Conservation (phyloP, 2,113 vertebrate genomes). For the Pristiophorus japonicus region DNA sequence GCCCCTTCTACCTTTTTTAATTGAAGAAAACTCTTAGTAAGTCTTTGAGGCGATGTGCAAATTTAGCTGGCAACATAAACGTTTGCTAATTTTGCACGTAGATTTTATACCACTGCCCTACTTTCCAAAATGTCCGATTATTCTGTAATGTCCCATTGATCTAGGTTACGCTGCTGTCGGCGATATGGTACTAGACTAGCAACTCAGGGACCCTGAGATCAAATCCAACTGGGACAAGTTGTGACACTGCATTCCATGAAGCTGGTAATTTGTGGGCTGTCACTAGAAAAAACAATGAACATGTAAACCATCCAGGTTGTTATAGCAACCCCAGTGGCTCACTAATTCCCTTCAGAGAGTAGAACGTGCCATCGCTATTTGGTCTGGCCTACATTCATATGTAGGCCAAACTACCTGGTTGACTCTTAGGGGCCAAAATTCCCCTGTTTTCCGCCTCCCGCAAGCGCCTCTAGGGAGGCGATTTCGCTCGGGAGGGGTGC, state of each 20-base stretch:
- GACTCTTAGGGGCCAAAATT: too few relatives aligned
- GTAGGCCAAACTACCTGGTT: neutral
- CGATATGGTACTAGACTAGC: neutral
- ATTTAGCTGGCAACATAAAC: neutral
- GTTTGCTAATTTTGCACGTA: neutral
- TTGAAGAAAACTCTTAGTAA: neutral
- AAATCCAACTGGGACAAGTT: too few relatives aligned
- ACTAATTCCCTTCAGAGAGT: neutral
- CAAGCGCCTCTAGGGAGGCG: too few relatives aligned
- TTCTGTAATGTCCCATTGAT: neutral
- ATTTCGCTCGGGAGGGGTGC: too few relatives aligned
- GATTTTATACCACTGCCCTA: neutral
- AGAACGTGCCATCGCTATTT: neutral
- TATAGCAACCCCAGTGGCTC: neutral
- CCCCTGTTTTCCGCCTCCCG: too few relatives aligned
- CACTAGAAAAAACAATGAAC: neutral
- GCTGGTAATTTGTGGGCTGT: neutral
- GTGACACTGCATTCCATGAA: too few relatives aligned
- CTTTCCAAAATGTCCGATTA: neutral
- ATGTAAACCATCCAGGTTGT: neutral
- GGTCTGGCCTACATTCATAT: neutral
- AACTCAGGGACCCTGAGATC: too few relatives aligned
- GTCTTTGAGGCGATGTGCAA: neutral
- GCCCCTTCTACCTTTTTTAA: neutral
- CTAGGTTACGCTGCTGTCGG: neutral